These are phyloP conservation scores for Cossypha dichroa DNA, from an alignment of 2,797 vertebrate species.

Conservation along the genomic window DNA sequence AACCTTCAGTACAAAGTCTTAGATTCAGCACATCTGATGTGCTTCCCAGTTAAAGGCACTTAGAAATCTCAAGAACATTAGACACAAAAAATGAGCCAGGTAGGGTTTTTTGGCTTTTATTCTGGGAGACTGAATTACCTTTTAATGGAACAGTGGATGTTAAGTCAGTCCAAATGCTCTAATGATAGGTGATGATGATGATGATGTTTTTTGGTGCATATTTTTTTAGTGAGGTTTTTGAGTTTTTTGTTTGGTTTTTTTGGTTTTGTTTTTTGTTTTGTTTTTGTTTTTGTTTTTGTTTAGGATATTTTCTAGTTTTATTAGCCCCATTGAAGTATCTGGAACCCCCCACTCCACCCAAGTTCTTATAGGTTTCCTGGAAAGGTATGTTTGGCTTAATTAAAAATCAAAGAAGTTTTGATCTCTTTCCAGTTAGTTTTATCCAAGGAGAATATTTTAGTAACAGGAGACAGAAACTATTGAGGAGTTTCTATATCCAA, in stretches of 20 bases:
- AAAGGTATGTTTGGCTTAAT: background rate
- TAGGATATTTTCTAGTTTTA: background rate
- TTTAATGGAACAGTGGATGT: background rate
- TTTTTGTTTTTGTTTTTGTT: background rate
- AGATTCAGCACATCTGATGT: background rate
- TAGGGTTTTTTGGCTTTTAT: background rate
- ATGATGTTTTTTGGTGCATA: background rate
- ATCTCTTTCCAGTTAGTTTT: background rate
- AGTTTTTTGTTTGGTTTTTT: background rate
- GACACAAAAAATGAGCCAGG: background rate
- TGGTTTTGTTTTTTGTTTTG: too few species aligned
- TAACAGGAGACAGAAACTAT: accelerated
- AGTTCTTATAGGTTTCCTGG: background rate
- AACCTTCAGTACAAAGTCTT: background rate
- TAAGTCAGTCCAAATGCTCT: background rate
- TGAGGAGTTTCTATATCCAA: background rate
- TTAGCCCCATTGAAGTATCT: background rate
- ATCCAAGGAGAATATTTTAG: background rate
- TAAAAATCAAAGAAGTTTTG: background rate
- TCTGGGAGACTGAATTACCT: background rate
- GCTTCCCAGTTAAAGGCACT: background rate
- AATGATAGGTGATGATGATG: background rate
- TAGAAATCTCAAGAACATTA: background rate
- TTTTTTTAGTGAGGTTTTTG: background rate
- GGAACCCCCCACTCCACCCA: accelerated